Conservation (phyloP, 2,888 invertebrate genomes). For the Sesamia inferens region DNA sequence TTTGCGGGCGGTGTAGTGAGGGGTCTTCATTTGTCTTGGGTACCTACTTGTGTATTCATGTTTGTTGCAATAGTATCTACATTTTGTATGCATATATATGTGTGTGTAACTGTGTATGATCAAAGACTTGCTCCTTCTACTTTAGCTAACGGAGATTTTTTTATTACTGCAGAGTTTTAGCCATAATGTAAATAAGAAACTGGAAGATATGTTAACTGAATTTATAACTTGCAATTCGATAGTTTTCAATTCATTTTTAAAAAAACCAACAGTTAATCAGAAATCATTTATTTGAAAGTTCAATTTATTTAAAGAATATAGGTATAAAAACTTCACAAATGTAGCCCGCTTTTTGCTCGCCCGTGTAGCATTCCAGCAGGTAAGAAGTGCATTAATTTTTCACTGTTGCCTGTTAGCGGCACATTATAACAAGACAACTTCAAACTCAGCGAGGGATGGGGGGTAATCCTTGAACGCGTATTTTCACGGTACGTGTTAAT, state of each 20-base stretch:
- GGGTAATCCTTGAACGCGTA: constrained; percentile 86
- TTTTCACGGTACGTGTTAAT: constrained; percentile 87
- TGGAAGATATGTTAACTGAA: neutral
- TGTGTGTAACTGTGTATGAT: neutral
- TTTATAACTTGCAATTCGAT: too few species aligned
- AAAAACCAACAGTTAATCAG: too few species aligned
- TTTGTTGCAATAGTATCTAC: neutral
- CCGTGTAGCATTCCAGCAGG: constrained; percentile 59
- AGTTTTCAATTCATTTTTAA: neutral
- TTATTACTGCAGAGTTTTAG: neutral
- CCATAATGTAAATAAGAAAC: neutral
- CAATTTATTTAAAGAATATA: too few species aligned
- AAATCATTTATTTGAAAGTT: too few species aligned
- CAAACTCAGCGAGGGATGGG: constrained; percentile 73
- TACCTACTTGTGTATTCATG: constrained; percentile 5
- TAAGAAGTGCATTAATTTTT: constrained; percentile 71
- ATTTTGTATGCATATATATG: neutral
- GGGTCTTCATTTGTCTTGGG: neutral
- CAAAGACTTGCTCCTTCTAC: neutral
- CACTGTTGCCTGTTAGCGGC: constrained; percentile 66
- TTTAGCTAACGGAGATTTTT: neutral
- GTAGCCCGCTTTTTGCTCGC: constrained; percentile 33
- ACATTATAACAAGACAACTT: constrained; percentile 84
- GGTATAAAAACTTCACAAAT: neutral
- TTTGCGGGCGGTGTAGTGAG: constrained; percentile 22